Evolutionary conservation across 1,140 invertebrate species (phyloP).

Genomic region (Cyclargus thomasi): DNA sequence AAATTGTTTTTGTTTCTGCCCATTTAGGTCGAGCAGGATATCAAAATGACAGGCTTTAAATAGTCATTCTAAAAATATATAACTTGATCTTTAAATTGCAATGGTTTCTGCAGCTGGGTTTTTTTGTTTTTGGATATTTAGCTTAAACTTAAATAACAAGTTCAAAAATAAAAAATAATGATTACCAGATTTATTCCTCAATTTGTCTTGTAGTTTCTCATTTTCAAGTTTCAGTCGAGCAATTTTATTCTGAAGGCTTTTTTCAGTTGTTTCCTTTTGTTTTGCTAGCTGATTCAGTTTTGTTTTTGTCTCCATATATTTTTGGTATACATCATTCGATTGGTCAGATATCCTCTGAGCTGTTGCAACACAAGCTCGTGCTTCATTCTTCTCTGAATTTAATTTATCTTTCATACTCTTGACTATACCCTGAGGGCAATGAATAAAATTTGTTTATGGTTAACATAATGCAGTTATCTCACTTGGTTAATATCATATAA

Average conservation of each 20-base stretch:
- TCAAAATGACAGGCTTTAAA: too few species aligned
- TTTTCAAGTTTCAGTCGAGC: constrained; percentile 49
- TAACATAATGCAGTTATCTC: background rate
- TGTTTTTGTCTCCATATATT: constrained; percentile 41
- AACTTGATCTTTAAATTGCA: too few species aligned
- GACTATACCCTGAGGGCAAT: constrained; percentile 40
- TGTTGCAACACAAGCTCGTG: constrained; percentile 57
- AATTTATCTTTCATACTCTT: constrained; percentile 51
- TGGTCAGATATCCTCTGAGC: constrained; percentile 58
- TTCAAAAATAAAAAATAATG: constrained; percentile 12
- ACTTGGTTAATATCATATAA: too few species aligned
- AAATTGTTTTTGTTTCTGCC: too few species aligned
- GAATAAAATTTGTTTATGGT: background rate
- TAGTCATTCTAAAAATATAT: too few species aligned
- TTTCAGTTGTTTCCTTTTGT: constrained; percentile 58
- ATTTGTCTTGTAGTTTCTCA: constrained; percentile 50
- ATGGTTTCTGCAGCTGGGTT: too few species aligned
- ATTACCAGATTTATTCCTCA: constrained; percentile 55
- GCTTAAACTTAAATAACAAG: background rate
- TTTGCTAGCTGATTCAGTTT: constrained; percentile 52
- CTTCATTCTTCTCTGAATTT: constrained; percentile 55
- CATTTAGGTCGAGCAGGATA: too few species aligned
- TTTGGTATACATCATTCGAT: constrained; percentile 48
- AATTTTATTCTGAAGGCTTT: constrained; percentile 51
- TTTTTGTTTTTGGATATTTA: too few species aligned